Conservation (phyloP, 2,113 vertebrate species). For the Tupaia chinensis region DNA sequence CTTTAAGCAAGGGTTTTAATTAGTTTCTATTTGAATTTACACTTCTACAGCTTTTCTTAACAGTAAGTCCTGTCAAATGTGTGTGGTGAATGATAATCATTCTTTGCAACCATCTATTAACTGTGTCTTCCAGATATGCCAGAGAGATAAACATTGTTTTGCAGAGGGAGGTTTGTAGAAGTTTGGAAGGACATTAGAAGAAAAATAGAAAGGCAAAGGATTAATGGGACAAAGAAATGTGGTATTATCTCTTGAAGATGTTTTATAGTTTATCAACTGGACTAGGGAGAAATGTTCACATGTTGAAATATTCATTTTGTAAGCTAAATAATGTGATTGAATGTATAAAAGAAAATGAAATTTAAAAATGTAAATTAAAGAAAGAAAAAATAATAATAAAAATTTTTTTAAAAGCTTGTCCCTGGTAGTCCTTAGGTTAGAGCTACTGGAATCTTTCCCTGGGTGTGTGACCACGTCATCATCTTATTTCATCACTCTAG, state of each 20-base stretch:
- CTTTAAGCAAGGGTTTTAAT: constrained; percentile 59
- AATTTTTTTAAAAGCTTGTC: background rate
- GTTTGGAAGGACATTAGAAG: background rate
- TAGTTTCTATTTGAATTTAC: constrained; percentile 27
- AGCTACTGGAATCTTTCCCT: background rate
- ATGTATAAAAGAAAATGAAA: too few relatives aligned
- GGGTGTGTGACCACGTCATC: background rate
- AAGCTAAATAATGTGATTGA: too few relatives aligned
- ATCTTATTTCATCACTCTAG: background rate
- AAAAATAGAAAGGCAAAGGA: too few relatives aligned
- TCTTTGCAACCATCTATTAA: constrained; percentile 61
- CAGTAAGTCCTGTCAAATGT: constrained; percentile 38
- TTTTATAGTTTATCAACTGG: too few relatives aligned
- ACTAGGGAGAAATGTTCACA: too few relatives aligned
- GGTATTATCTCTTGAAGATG: too few relatives aligned
- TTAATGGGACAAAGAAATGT: too few relatives aligned
- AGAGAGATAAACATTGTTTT: constrained; percentile 17
- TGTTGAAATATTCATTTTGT: too few relatives aligned
- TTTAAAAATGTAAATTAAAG: too few relatives aligned
- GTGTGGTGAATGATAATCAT: constrained; percentile 45
- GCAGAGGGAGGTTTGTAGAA: constrained; percentile 14
- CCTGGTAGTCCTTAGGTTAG: background rate
- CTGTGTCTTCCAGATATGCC: background rate
- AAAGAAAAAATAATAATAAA: too few relatives aligned
- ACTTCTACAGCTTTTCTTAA: constrained; percentile 50